Evolutionary conservation across 2,113 vertebrate species (phyloP), one percentile per base, ranked within the genome.

Genomic region (Phrynosoma blainvillii): DNA sequence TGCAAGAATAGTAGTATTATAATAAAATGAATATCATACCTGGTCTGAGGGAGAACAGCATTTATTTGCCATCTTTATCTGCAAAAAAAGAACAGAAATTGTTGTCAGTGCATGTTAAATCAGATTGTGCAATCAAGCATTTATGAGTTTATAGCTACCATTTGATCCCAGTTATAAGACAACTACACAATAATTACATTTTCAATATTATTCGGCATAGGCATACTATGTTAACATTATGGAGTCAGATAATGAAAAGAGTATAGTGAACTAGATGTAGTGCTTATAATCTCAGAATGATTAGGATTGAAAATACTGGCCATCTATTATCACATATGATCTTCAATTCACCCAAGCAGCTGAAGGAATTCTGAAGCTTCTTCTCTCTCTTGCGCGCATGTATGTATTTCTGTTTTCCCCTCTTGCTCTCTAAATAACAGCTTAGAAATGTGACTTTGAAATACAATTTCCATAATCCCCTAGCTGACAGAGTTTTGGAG

Each of bases 31-130:
- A 68, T 75, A 30, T 77, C 96, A 85, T 97, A 99, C 98, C 98
- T 99, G 98, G 36, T 98, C 97, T 88, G 97, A 97, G 30, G 98
- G 95, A 89, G 98, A 97, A 89, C 96, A 97, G 96, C 96, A 97
- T 94, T 97, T 98, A 94, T 99, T 99, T 87, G 96, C 92, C 91
- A 97, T 96, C 95, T 98, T 98, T 92, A 99, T 97, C 98, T 99
- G 91, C 2, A 82, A 94, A 88, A 56, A 92, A 91, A 93, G 73
- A 96, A 81, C 2, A 95, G 18, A 94, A 52, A 18, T 40, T 82
- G 2, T 54, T 88, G 16, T 9, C 32, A 40, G 18, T 36, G 10
- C n/a, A 77, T 52, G 66, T 14, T 27, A 47, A 79, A 42, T 1
- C 32, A 80, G 4, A 91, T 27, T 71, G 23, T 68, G 21, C 25